Evolutionary conservation across 2,113 vertebrate genomes (phyloP), one percentile per base, ranked within the genome.

Genomic region (Sinosuthora webbiana): DNA sequence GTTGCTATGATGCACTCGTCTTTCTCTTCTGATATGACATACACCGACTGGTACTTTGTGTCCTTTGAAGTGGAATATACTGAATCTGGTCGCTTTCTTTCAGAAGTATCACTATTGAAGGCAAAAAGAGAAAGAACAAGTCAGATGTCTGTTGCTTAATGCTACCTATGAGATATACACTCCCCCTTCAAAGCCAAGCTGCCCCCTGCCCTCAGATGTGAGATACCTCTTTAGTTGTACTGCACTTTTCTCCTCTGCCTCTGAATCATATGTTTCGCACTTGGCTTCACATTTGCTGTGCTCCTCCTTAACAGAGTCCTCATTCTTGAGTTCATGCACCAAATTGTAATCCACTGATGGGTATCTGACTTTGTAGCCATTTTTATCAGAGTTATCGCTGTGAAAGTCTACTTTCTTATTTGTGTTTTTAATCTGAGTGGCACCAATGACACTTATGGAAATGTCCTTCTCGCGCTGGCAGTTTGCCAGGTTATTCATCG

Each of bases 21-120:
- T 96, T 99, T 99, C 95, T 99, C 99, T 96, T 99, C 99, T 59
- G 99, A 99, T 97, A 99, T 98, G 97, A 99, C 99, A 73, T 99
- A 99, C 95, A 99, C 99, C 18, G 99, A 99, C 98, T 99, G 99
- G 98, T 99, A 99, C 98, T 99, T 99, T 84, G 98, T 99, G 97
- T 99, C 99, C 88, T 98, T 99, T 90, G 99, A 98, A 88, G 98
- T 35, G 83, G 97, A 97, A 94, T 98, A 98, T 81, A 96, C 90
- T 31, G 99, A 98, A 74, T 99, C 98, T 33, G 97, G 97, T 96
- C 97, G 97, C 95, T 98, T 99, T 73, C 97, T 98, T 95, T 99
- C 99, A 89, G 98, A 98, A 50, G 96, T 94, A 64, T 99, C 98
- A 90, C 99, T 99, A 71, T 56, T 96, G 42, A 77, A 78, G 90